phyloP scores from a whole-genome alignment of 1,140 invertebrate species.

The Papilio polyxenes region DNA sequence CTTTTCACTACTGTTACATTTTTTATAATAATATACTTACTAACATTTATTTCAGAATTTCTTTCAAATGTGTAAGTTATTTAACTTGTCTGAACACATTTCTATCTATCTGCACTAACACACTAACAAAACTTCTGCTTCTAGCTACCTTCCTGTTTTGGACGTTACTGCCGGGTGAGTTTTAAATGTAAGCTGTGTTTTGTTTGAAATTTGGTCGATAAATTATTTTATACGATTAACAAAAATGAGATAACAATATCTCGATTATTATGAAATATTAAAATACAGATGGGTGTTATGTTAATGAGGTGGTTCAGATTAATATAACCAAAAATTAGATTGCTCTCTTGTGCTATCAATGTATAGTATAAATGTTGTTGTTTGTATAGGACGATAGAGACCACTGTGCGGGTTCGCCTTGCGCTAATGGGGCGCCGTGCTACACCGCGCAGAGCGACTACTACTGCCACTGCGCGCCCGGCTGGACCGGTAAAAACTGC shows the following conservation, averaged over 20 bases:
- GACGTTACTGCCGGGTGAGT: conserved; percentile 75
- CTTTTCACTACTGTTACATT: too few relatives aligned
- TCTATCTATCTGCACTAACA: conserved; percentile 54
- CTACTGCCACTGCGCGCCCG: conserved; percentile 93
- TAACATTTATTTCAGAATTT: neutral
- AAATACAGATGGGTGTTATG: too few relatives aligned
- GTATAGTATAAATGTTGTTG: neutral
- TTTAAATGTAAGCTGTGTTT: conserved; percentile 30
- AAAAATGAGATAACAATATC: too few relatives aligned
- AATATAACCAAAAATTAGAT: too few relatives aligned
- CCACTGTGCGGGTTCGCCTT: conserved; percentile 91
- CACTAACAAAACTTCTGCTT: conserved; percentile 71
- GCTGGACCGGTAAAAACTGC: conserved; percentile 95
- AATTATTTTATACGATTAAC: too few relatives aligned
- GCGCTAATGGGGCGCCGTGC: conserved; percentile 89
- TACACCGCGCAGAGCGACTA: conserved; percentile 93
- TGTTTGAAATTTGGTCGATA: neutral
- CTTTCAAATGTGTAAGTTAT: neutral
- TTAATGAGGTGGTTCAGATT: too few relatives aligned
- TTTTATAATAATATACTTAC: neutral
- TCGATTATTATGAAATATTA: too few relatives aligned
- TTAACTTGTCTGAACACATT: neutral
- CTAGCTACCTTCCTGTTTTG: conserved; percentile 73
- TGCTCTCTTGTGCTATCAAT: too few relatives aligned
- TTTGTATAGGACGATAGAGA: conserved; percentile 87